Conservation (phyloP, 2,888 invertebrate species). For the Danaus chrysippus region DNA sequence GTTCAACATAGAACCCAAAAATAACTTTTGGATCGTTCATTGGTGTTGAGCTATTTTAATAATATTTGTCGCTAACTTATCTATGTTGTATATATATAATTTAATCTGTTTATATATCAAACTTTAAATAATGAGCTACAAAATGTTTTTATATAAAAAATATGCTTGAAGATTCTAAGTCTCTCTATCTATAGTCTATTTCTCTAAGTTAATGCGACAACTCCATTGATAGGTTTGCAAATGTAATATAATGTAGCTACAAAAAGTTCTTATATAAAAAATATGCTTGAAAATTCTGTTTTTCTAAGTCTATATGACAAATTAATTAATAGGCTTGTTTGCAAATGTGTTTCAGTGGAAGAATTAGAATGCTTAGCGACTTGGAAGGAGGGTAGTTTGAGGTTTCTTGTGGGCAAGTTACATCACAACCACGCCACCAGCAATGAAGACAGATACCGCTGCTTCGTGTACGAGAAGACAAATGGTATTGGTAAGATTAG, state of each 20-base stretch:
- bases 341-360: constrained; percentile 81
- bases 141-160: no score
- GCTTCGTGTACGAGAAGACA: constrained; percentile 95
- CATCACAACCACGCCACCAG: constrained; percentile 94
- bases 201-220: no score
- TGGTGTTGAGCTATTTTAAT: constrained; percentile 12
- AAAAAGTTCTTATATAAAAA: no score
- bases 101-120: no score
- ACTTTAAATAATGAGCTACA: no score
- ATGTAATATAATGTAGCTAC: no score
- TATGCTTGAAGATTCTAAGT: no score
- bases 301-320: no score
- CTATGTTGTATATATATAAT: background rate
- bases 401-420: constrained; percentile 93
- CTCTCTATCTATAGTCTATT: no score
- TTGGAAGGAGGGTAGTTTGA: constrained; percentile 96
- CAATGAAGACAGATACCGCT: constrained; percentile 95
- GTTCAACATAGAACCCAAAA: constrained; percentile 41
- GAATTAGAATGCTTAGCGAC: constrained; percentile 94
- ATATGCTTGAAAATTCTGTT: no score
- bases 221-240: background rate
- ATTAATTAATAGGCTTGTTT: background rate
- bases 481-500: constrained; percentile 77
- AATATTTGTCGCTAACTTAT: background rate
- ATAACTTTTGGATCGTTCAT: constrained; percentile 35